Percentiles rank a stretch among this genome's conserved stretches.
phyloP scores from a whole-genome alignment of 2,888 invertebrate genomes.

The Torymus texanus region DNA sequence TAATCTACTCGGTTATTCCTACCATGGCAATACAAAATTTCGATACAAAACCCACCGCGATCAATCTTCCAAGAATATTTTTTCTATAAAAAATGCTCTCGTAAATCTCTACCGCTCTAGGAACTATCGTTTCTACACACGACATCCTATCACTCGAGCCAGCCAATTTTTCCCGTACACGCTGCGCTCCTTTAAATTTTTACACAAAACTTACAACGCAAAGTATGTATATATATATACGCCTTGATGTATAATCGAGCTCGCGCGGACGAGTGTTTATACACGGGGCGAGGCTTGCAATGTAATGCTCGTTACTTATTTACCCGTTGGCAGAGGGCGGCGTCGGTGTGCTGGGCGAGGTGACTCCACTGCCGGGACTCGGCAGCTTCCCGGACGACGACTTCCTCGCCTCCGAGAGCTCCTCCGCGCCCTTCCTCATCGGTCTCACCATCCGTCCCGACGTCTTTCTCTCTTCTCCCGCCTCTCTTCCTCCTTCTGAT shows the following conservation, averaged over 20 bases:
- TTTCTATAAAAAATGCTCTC: constrained; percentile 7
- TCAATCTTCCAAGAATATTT: background rate
- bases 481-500: constrained; percentile 13
- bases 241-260: background rate
- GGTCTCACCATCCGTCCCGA: constrained; percentile 56
- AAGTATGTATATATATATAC: no score
- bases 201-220: constrained; percentile 7
- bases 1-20: no score
- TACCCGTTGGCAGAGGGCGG: constrained; percentile 67
- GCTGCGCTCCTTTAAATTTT: background rate
- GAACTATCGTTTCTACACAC: no score
- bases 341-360: constrained; percentile 1
- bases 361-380: constrained; percentile 18
- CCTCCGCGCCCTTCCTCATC: constrained; percentile 60
- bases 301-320: constrained; percentile 58
- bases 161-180: background rate
- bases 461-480: constrained; percentile 16
- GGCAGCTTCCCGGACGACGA: constrained; percentile 54
- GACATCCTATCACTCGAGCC: background rate
- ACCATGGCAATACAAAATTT: no score
- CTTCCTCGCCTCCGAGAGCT: constrained; percentile 58
- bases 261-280: no score
- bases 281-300: no score
- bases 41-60: no score
- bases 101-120: background rate